Evolutionary conservation across 2,888 invertebrate species (phyloP).

Genomic region (Ormyrus nitidulus): DNA sequence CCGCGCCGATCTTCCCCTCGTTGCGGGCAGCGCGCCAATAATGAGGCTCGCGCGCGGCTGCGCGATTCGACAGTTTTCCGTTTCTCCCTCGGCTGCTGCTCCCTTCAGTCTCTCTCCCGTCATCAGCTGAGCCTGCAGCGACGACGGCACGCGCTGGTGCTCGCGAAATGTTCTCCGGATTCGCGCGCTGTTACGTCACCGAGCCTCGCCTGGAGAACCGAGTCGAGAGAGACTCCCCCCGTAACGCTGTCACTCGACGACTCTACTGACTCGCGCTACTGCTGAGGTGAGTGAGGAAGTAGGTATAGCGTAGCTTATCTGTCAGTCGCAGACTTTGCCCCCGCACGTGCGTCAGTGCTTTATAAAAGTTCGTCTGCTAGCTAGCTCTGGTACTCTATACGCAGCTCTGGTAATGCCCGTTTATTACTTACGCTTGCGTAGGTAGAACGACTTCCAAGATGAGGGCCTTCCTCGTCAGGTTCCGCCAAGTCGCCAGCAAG

Average conservation of each 20-base stretch:
- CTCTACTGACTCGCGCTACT: background rate
- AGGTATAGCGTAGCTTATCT: no score
- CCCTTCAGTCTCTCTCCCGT: background rate
- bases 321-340: no score
- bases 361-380: slow-evolving; percentile 40
- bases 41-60: slow-evolving; percentile 30
- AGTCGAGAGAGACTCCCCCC: background rate
- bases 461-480: slow-evolving; percentile 72
- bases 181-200: no score
- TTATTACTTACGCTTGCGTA: background rate
- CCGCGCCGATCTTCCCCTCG: slow-evolving; percentile 1
- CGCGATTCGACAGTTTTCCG: no score
- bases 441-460: slow-evolving; percentile 57
- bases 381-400: background rate
- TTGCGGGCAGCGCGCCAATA: slow-evolving; percentile 22
- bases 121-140: background rate
- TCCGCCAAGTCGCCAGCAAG: slow-evolving; percentile 75
- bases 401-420: background rate
- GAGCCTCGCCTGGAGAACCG: background rate
- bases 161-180: no score
- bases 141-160: background rate
- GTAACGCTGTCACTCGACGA: background rate
- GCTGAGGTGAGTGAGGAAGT: no score
- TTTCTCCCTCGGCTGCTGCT: no score
- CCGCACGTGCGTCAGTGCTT: background rate